Evolutionary conservation across 2,888 invertebrate genomes (phyloP), one percentile per base, ranked within the genome.

Genomic region (Caenorhabditis drosophilae): DNA sequence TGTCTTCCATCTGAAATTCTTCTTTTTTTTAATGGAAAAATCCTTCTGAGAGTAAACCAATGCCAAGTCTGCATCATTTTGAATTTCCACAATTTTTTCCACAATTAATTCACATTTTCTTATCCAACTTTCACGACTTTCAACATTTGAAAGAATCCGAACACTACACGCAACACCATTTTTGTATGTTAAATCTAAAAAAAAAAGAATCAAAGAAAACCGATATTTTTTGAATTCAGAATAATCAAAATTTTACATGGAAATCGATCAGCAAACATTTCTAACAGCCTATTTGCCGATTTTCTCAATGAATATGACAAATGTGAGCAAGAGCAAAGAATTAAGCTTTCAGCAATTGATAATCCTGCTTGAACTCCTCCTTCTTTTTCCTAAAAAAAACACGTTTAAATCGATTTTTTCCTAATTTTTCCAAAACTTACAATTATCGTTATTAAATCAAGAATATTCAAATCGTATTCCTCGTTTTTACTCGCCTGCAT

Each of bases 91-190:
- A 3, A 64, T 20, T 42, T 48, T 23, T 34, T 59, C 64, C 2
- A 64, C 55, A 22, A 64, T 48, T 26, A 45, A 47, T 34, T 64
- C 64, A 36, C 64, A 64, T 11, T 53, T 38, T 22, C 55, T 31
- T 12, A 59, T 55, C n/a, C 58, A 59, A 2, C 51, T 40, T 15
- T 64, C 64, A 3, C 64, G 46, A 15, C 55, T 36, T 25, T 54
- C 55, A 4, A 64, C 42, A 23, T 58, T 58, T 0, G 59, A 52
- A 4, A 50, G 31, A 4, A 64, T 40, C 6, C 64, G 46, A 1
- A 64, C 41, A 15, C 55, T 56, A 2, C 50, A 34, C 2, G 44
- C 31, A 15, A 55, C 25, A n/a, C 59, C 52, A 0, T 9, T 15
- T 38, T 44, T 47, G 36, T 58, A 64, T 1, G 50, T 25, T 1